Base-by-base conservation (phyloP, 2,113 vertebrate species). In the Prunella fulvescens region DNA sequence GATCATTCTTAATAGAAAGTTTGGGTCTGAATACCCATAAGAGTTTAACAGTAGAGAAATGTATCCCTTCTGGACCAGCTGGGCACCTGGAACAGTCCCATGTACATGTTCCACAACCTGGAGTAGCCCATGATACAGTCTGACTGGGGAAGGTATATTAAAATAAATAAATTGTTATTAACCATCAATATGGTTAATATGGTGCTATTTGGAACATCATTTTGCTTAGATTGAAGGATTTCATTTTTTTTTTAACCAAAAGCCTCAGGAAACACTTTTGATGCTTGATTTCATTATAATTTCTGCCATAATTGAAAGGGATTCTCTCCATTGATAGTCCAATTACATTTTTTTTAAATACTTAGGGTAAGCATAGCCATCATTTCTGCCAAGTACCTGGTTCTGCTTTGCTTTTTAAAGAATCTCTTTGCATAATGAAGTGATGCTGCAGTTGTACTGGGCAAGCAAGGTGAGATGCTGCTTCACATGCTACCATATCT, bases 271-370 rank as follows among this genome's bases (percentile, higher is more conserved):
- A 92, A 54, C 14, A 35, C 25, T 66, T 90, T 51, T 44, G 35
- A 88, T 62, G 42, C 16, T 88, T 73, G 33, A 70, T 78, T 94
- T 90, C 47, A 39, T 83, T 45, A 42, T 53, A 1, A 60, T 84
- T 93, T 81, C 60, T 86, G 19, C 17, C 56, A 24, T 44, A 90
- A 88, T 77, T 74, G 83, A 88, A 65, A 3, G 4, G 50, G 35
- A 83, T 71, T 85, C 39, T 86, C 39, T 92, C n/a, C 35, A 48
- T 39, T 81, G 42, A 35, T 73, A 74, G 56, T 56, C 29, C 37
- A 95, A 61, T 88, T 78, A 92, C 31, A 78, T 61, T 58, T 84
- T 69, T 93, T 48, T 69, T 5, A 87, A 86, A 86, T 44, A 62
- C 29, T 81, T 48, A 16, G 10, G 31, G 56, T 25, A 58, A 91